These are phyloP conservation scores for Manacus vitellinus DNA, from an alignment of 2,113 vertebrate species.

Conservation along the genomic window DNA sequence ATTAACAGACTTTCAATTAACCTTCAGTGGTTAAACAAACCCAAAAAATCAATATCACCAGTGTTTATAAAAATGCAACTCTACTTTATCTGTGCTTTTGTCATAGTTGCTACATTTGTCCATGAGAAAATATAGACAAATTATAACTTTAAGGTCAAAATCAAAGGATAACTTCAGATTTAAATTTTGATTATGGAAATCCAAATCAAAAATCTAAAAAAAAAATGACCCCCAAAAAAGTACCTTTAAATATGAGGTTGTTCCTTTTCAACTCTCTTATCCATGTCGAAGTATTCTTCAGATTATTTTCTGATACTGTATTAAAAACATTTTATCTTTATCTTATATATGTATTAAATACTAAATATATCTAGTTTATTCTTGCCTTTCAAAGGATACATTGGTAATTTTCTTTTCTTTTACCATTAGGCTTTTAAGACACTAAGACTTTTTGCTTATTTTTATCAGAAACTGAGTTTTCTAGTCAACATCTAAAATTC, in stretches of 20 bases:
- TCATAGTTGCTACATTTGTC: background rate
- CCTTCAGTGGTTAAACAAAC: background rate
- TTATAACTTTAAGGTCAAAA: background rate
- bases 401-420: background rate
- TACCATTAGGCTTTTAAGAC: background rate
- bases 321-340: background rate
- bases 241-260: background rate
- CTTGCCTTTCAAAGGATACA: background rate
- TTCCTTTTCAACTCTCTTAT: background rate
- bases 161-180: background rate
- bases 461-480: background rate
- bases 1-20: background rate
- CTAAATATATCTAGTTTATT: background rate
- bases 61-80: background rate
- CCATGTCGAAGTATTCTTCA: background rate
- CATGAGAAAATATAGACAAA: background rate
- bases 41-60: background rate
- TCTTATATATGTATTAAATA: background rate
- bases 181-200: background rate
- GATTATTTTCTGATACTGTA: background rate
- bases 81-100: background rate
- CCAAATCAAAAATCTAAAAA: background rate
- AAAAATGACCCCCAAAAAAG: accelerated
- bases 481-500: background rate
- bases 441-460: background rate